Percentiles rank a stretch among this genome's conserved stretches.
These are phyloP conservation scores for Muntiacus muntjak DNA, from an alignment of 2,113 vertebrate species.

Conservation along the genomic window DNA sequence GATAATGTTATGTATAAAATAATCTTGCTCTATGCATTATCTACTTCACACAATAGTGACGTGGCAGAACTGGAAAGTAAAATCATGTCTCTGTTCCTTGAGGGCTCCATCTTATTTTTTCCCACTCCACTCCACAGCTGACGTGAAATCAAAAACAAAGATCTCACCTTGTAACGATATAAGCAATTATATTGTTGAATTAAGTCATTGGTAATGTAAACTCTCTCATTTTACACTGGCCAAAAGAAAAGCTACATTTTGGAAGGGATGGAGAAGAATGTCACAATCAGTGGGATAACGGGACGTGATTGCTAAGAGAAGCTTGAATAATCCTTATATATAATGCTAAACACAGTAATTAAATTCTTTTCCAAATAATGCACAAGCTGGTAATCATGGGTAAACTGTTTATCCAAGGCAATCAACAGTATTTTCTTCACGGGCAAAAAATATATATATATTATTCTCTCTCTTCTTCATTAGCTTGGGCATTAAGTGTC, in stretches of 20 bases:
- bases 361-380: neutral
- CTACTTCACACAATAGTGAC: neutral
- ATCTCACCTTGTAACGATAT: neutral
- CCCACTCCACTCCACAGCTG: neutral
- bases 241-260: neutral
- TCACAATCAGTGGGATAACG: neutral
- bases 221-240: neutral
- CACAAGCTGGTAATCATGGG: neutral
- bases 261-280: neutral
- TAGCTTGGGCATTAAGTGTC: neutral
- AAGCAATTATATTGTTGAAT: neutral
- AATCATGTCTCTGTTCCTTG: neutral
- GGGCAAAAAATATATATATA: neutral
- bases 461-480: neutral
- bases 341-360: neutral
- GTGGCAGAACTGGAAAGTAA: neutral
- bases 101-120: neutral
- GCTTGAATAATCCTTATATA: neutral
- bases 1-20: neutral
- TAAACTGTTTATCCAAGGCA: neutral
- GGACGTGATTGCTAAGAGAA: neutral
- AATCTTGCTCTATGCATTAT: neutral
- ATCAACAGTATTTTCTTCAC: neutral
- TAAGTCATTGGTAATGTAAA: neutral
- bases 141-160: neutral